Evolutionary conservation across 1,140 invertebrate genomes (phyloP), one percentile per base, ranked within the genome.

Genomic region (Oreohelix idahoensis): DNA sequence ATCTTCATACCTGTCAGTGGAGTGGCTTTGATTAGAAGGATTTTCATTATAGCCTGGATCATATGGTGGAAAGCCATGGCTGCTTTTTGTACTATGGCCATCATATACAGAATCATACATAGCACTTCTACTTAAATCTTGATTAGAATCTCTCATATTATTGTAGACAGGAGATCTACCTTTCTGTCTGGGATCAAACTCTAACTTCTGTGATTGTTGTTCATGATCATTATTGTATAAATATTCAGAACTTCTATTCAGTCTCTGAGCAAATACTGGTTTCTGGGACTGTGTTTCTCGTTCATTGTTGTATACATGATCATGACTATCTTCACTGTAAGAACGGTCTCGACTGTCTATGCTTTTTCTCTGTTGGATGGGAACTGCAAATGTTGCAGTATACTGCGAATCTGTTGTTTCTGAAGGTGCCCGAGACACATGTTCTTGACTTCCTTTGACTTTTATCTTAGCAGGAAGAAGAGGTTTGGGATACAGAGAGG

Each of bases 1-100:
- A 58, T 42, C 42, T 49, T 82, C 80, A 39, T 82, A 82, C 20
- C 51, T 82, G 32, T 58, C 42, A n/a, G 70, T 74, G 58, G 80
- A 82, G 20, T 36, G 5, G 49, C 45, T 58, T 1, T 70, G 10
- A 23, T 70, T 36, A 23, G 79, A 70, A 0, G 23, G 11, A 39
- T 2, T 70, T 15, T 26, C 63, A 32, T 17, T n/a, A 29, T 71
- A 81, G 10, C 49, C 79, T 5, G 79, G 42, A 49, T 81, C 39
- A 45, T 81, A 81, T 38, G 45, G 39, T 45, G 66, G 79, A 35
- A 23, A 4, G 1, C 77, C 20, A 0, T 66, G 38, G 66, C n/a
- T 35, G 35, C 53, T 79, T 26, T 38, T 4, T 58, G 35, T 4
- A 36, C 32, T 36, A 35, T 10, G 26, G 51, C 66, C 42, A 58